A percentile compares a stretch with the other conserved stretches of the same genome.
These are phyloP conservation scores for Diarsia dahlii DNA, from an alignment of 2,888 invertebrate species.

Conservation along the genomic window DNA sequence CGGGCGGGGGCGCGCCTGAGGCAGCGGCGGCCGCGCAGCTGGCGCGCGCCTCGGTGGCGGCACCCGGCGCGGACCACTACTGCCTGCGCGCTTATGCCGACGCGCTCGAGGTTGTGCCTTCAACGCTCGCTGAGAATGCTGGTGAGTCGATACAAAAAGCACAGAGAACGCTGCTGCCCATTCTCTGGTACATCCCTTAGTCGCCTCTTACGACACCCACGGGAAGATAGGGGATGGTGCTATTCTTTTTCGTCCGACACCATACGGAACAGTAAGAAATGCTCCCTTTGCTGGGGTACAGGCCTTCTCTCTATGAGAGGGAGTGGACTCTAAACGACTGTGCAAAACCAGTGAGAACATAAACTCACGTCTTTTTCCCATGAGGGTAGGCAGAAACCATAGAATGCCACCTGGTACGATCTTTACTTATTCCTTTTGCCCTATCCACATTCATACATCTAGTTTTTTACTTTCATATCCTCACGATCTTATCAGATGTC, in stretches of 20 bases:
- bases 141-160: no score
- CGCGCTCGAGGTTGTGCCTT: conserved; percentile 95
- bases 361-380: no score
- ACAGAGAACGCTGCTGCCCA: no score
- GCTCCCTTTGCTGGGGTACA: neutral
- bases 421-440: no score
- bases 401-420: no score
- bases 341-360: neutral
- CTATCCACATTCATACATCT: no score
- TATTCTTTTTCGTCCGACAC: no score
- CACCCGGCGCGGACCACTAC: conserved; percentile 98
- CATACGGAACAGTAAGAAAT: no score
- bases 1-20: conserved; percentile 99
- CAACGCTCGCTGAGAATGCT: conserved; percentile 88
- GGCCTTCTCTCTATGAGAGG: neutral
- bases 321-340: neutral
- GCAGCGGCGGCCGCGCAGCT: conserved; percentile 97
- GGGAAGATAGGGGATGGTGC: no score
- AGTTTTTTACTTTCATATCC: neutral
- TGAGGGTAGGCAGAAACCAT: no score
- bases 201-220: no score
- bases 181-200: no score
- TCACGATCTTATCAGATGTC: neutral
- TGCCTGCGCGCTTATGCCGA: conserved; percentile 98
- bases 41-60: conserved; percentile 94